Base-by-base conservation (phyloP, 2,888 invertebrate species). In the Hecatera dysodea region DNA sequence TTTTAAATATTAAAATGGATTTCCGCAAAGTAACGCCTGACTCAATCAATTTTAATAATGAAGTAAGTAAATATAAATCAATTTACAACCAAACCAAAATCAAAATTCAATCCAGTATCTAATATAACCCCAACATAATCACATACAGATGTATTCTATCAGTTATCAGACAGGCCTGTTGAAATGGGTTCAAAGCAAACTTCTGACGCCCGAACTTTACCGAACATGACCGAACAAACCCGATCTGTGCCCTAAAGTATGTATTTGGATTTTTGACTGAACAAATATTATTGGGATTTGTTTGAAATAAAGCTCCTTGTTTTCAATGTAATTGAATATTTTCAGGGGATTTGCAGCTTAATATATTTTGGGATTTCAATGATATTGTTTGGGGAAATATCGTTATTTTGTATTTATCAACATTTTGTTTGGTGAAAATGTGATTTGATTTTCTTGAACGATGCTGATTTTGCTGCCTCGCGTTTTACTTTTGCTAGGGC, bases 241-340 rank as follows among this genome's bases (percentile, higher is more conserved):
- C 72, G 66, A 81, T 59, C 15, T 19, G 11, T 39, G 15, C 33
- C 61, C 29, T 39, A 46, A 72, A 66, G 67, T 63, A 67, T 56
- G 39, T 69, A 44, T 61, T 50, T 42, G 55, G 55, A 64, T 77
- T 57, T 70, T 60, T 72, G 52, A 59, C 62, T 74, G 60, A 46
- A 15, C 46, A 71, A 70, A 72, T 73, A 64, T 80, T 62, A 67
- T 60, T 57, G 5, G 61, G 48, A 70, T 83, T 71, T 72, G 60
- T 74, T 63, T 55, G 56, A 61, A 36, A 56, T 67, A 59, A 65
- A 48, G 57, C 59, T 55, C 52, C 59, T 67, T 66, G 59, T 73
- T 68, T 66, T 53, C 57, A 17, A 50, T 83, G 61, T 77, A 77
- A 82, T 83, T 72, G 66, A 69, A 74, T 80, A 80, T 80, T 72